Base-by-base conservation (phyloP, 2,113 vertebrate species). In the Saimiri boliviensis region DNA sequence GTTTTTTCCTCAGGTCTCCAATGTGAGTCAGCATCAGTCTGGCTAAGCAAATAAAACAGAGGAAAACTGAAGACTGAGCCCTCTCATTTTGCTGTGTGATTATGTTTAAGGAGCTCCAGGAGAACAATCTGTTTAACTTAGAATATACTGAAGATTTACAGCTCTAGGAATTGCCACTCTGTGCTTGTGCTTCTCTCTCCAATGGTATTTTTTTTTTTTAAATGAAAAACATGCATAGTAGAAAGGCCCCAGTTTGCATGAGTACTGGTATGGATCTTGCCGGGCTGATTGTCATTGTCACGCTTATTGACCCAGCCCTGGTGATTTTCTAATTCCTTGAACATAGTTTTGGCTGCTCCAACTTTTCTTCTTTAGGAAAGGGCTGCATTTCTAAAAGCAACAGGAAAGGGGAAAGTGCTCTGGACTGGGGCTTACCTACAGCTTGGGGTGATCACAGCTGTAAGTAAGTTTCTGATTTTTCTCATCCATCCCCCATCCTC, bases 101-200 rank as follows among this genome's bases (percentile, higher is more conserved):
- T 87, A 32, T 84, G 49, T 63, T 93, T 73, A 73, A 49, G n/a
- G 47, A 82, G 85, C 47, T 82, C 66, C 89, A 86, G 82, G 88
- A 89, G 52, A 83, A 63, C 16, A 27, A 63, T 47, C 32, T 16
- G 5, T 71, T 92, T 54, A 56, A 60, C 49, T 58, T 21, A 70
- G n/a, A 88, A 27, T 45, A 37, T 74, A 56, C 13, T 52, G 45
- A 73, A 40, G 52, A 20, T n/a, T 88, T 82, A 12, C 25, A 95
- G 37, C 52, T 87, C 25, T 60, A 60, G 42, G 23, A 84, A 71
- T 87, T 6, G 37, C 25, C 49, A 87, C 21, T 40, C 14, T 17
- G 11, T 91, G 52, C 14, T 66, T n/a, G 7, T 30, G 13, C 30
- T 68, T 89, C 23, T 35, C 80, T 81, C 40, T 90, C 32, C 35